A percentile compares a stretch with the other conserved stretches of the same genome.
phyloP scores from a whole-genome alignment of 1,140 invertebrate species.

The Papilio polyxenes region DNA sequence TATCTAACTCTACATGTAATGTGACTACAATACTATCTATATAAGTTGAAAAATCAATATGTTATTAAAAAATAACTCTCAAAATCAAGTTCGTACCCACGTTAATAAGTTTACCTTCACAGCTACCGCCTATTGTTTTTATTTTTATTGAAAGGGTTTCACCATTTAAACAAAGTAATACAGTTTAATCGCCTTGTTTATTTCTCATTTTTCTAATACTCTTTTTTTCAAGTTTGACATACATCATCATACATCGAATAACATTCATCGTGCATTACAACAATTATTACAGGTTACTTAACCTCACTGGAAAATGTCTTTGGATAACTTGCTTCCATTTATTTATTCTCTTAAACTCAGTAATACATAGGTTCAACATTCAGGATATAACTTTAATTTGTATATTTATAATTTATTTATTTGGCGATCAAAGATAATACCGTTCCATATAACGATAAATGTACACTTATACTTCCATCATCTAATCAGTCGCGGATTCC shows the following conservation, averaged over 20 bases:
- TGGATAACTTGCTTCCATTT: slow-evolving; percentile 65
- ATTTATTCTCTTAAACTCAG: slow-evolving; percentile 61
- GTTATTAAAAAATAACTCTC: too few relatives aligned
- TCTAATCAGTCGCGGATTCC: slow-evolving; percentile 78
- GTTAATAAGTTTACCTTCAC: neutral
- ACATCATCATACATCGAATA: slow-evolving; percentile 72
- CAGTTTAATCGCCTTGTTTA: slow-evolving; percentile 73
- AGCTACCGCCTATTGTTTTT: neutral
- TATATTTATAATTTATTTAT: slow-evolving; percentile 66
- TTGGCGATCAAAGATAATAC: slow-evolving; percentile 78
- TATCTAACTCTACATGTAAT: too few relatives aligned
- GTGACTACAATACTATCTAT: too few relatives aligned
- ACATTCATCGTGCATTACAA: slow-evolving; percentile 72
- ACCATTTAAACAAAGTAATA: slow-evolving; percentile 54
- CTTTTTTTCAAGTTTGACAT: slow-evolving; percentile 74
- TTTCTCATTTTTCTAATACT: slow-evolving; percentile 68
- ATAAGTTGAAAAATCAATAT: too few relatives aligned
- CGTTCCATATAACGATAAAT: slow-evolving; percentile 74
- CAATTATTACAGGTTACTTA: slow-evolving; percentile 60
- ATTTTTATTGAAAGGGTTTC: neutral
- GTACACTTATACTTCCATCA: slow-evolving; percentile 73
- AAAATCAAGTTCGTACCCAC: too few relatives aligned
- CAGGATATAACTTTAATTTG: slow-evolving; percentile 68
- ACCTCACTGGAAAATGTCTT: slow-evolving; percentile 68
- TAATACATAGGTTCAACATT: slow-evolving; percentile 73